Conservation (phyloP, 2,113 vertebrate genomes). For the Bambusicola thoracicus region DNA sequence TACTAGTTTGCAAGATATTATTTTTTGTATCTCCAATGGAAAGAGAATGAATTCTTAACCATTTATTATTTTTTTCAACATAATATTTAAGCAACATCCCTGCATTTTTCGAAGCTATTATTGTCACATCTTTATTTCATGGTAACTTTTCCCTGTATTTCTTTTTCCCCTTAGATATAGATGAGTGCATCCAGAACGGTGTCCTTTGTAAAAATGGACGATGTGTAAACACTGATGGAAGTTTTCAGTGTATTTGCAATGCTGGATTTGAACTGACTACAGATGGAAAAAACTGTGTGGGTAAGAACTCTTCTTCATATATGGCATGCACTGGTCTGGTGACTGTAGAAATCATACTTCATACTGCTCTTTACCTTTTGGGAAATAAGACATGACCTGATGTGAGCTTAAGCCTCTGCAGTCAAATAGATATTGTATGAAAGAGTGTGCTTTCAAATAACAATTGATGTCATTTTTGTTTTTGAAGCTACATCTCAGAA, state of each 20-base stretch:
- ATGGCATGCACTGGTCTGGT: not conserved
- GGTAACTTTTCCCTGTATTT: not conserved
- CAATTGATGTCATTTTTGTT: not conserved
- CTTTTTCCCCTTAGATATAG: constrained; percentile 69
- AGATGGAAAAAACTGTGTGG: constrained; percentile 80
- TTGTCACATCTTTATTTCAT: not conserved
- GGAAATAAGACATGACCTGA: not conserved
- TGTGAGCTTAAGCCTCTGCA: not conserved
- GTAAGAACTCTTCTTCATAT: constrained; percentile 58
- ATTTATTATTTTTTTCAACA: not conserved
- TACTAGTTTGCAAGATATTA: not conserved
- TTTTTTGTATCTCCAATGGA: not conserved
- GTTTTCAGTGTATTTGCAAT: constrained; percentile 83
- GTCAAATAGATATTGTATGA: not conserved
- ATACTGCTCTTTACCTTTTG: not conserved
- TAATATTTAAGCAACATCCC: not conserved
- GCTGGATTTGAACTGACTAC: constrained; percentile 79
- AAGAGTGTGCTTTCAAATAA: not conserved
- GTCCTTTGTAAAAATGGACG: constrained; percentile 81
- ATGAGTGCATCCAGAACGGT: constrained; percentile 81
- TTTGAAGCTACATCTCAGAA: not conserved
- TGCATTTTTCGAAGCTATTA: not conserved
- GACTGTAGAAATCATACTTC: not conserved
- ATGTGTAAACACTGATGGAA: constrained; percentile 84
- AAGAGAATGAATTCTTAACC: not conserved